These are phyloP conservation scores for Sinentomon sp. DNA, from an alignment of 2,888 invertebrate species.

Conservation along the genomic window DNA sequence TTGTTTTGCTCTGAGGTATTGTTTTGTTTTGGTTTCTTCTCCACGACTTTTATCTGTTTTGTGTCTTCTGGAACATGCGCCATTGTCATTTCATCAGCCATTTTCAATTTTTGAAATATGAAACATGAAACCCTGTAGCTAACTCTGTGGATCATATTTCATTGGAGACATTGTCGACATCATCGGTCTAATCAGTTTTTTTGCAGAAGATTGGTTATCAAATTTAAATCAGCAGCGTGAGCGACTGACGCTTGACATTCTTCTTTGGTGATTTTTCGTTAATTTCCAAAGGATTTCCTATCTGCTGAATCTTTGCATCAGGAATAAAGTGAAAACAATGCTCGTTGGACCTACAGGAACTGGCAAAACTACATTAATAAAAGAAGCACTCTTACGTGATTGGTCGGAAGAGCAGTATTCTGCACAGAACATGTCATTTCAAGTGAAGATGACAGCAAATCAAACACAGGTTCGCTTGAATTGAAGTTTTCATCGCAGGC, in stretches of 20 bases:
- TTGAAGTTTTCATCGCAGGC: background rate
- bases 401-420: slow-evolving; percentile 37
- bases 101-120: no score
- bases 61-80: no score
- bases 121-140: slow-evolving; percentile 8
- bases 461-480: slow-evolving; percentile 33
- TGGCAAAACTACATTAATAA: slow-evolving; percentile 56
- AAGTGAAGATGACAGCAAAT: slow-evolving; percentile 50
- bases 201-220: no score
- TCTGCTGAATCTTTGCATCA: slow-evolving; percentile 45
- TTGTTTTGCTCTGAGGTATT: no score
- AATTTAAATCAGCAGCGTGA: no score
- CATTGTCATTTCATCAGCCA: no score
- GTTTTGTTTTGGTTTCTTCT: no score
- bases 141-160: background rate
- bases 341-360: slow-evolving; percentile 62
- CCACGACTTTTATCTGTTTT: no score
- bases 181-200: no score
- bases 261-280: background rate
- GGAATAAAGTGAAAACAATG: slow-evolving; percentile 34
- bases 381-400: slow-evolving; percentile 37
- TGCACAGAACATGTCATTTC: slow-evolving; percentile 54
- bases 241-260: background rate
- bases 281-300: slow-evolving; percentile 31
- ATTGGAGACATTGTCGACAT: no score